Evolutionary conservation across 2,797 vertebrate genomes (phyloP), one percentile per base, ranked within the genome.

Genomic region (Pyrocephalus nanus): DNA sequence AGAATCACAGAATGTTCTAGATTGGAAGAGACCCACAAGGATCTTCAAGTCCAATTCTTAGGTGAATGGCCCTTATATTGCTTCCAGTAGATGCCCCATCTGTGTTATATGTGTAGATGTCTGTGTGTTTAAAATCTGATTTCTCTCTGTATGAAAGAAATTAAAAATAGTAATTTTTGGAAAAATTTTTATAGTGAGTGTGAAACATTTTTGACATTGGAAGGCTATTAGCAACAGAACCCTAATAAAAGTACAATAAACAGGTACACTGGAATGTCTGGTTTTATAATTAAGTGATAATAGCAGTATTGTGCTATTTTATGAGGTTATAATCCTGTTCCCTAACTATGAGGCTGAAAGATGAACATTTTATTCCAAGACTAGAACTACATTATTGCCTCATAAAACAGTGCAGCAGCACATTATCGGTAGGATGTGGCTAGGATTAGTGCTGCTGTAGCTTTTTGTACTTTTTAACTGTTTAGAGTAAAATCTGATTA

Each of bases 231-330:
- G 51, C 26, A 91, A 51, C 45, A 86, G 43, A 50, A 61, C 10
- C 72, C 43, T 77, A 80, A 54, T 65, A 89, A 92, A 92, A 43
- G 29, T 62, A 43, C 23, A 88, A 61, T 62, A 90, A 90, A 86
- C 43, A 92, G 38, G 26, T 69, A 69, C 15, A 78, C 22, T 55
- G 54, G 40, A 75, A 92, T 42, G 8, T 50, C 60, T 86, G 21
- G 11, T 58, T 85, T 92, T 90, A 38, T 93, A 93, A 90, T 86
- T 94, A 91, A 40, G 38, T 83, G 38, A 40, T 67, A 75, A 81
- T 65, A 54, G 42, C 48, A 72, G 48, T 43, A 57, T 85, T 90
- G 48, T 85, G 40, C 3, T 80, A 7, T 53, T 93, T 96, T 78
- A 81, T 70, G 74, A 75, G 83, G 55, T 82, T 62, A 88, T 95